Evolutionary conservation across 1,140 invertebrate species (phyloP).

Genomic region (Drepana arcuata): DNA sequence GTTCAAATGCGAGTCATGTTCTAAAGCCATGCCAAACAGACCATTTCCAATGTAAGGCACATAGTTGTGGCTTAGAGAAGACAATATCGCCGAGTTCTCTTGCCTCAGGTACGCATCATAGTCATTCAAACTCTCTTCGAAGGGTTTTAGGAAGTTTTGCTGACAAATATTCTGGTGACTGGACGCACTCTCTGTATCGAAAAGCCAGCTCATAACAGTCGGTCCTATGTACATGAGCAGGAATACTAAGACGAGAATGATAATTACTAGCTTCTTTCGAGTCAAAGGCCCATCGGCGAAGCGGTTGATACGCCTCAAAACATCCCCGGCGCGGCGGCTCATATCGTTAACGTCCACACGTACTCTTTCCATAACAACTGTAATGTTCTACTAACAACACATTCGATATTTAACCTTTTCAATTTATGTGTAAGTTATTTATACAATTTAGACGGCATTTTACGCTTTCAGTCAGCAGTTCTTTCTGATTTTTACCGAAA

Average conservation of each 20-base stretch:
- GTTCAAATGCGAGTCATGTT: constrained; percentile 77
- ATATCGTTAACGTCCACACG: constrained; percentile 38
- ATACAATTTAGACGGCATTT: constrained; percentile 4
- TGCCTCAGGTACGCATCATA: constrained; percentile 81
- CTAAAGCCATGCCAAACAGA: constrained; percentile 77
- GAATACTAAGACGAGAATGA: constrained; percentile 74
- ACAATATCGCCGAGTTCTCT: constrained; percentile 67
- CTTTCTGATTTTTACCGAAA: no score
- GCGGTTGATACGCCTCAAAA: constrained; percentile 72
- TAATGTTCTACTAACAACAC: constrained; percentile 7
- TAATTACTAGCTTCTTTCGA: constrained; percentile 76
- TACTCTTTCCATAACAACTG: constrained; percentile 47
- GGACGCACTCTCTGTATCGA: constrained; percentile 53
- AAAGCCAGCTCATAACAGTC: constrained; percentile 75
- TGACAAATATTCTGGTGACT: constrained; percentile 77
- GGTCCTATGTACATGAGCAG: constrained; percentile 79
- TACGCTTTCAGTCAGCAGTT: no score
- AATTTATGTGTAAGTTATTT: no score
- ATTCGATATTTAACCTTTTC: no score
- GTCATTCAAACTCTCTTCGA: constrained; percentile 73
- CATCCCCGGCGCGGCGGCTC: constrained; percentile 52
- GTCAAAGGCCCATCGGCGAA: constrained; percentile 76
- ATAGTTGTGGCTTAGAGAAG: constrained; percentile 72
- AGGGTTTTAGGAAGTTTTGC: constrained; percentile 75
- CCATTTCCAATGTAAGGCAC: constrained; percentile 88